Percentiles rank a stretch among this genome's conserved stretches.
Conservation (phyloP, 30 jellyfish, hydroid and myxozoan genomes). For the Hydractinia symbiolongicarpus region DNA sequence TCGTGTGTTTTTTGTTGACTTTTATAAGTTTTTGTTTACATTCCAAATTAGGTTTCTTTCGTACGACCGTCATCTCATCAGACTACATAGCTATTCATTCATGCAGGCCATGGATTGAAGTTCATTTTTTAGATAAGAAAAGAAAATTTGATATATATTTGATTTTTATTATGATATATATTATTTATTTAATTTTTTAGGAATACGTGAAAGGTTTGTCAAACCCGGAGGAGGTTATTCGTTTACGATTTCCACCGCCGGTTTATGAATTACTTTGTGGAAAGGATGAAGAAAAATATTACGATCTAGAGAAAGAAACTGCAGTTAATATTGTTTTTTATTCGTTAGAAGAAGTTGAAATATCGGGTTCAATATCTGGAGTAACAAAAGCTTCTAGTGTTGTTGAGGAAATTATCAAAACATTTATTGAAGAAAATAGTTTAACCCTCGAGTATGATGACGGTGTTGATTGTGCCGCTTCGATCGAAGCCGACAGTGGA, state of each 20-base stretch:
- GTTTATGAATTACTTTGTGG: conserved; percentile 46
- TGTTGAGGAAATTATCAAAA: conserved; percentile 61
- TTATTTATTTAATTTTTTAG: conserved; percentile 27
- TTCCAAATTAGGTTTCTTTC: conserved; percentile 27
- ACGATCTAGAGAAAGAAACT: conserved; percentile 73
- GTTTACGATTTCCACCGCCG: conserved; percentile 66
- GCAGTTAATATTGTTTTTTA: conserved; percentile 79
- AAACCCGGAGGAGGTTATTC: conserved; percentile 86
- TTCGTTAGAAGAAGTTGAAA: conserved; percentile 77
- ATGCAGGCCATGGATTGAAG: conserved; percentile 28
- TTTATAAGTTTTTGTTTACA: conserved; percentile 35
- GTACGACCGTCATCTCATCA: conserved; percentile 29
- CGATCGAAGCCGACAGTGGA: conserved; percentile 33
- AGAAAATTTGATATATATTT: neutral
- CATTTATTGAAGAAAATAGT: conserved; percentile 45
- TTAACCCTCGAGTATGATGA: neutral
- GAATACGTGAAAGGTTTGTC: conserved; percentile 92
- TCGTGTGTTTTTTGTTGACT: conserved; percentile 39
- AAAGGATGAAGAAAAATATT: conserved; percentile 46
- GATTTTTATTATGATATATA: neutral
- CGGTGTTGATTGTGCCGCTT: conserved; percentile 10
- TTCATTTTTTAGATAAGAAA: neutral
- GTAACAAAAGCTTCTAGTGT: conserved; percentile 82
- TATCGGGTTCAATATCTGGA: conserved; percentile 85
- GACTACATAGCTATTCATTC: conserved; percentile 29